phyloP scores from a whole-genome alignment of 2,888 invertebrate genomes.

The Eulithis testata region DNA sequence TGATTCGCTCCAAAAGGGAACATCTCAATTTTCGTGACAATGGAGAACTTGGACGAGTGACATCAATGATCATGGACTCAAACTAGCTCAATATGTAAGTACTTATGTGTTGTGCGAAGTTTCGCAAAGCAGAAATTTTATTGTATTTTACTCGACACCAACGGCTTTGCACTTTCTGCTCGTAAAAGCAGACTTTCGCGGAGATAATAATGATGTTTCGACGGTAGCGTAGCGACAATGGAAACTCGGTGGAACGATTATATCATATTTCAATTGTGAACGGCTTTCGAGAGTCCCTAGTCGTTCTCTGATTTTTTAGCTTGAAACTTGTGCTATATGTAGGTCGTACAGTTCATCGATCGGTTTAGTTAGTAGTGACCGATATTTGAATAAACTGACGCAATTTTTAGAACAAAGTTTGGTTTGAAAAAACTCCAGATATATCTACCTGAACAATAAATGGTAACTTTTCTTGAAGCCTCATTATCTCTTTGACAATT shows the following conservation, averaged over 20 bases:
- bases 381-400: too few species aligned
- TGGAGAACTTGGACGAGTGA: not conserved
- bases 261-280: conserved; percentile 65
- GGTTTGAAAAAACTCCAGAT: too few species aligned
- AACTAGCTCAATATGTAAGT: not conserved
- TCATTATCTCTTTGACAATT: too few species aligned
- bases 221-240: conserved; percentile 56
- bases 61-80: not conserved
- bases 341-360: not conserved
- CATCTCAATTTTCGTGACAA: conserved; percentile 46
- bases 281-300: conserved; percentile 51
- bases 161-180: conserved; percentile 69
- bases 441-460: too few species aligned
- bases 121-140: conserved; percentile 47
- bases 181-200: conserved; percentile 63
- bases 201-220: conserved; percentile 67
- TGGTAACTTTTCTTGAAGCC: too few species aligned
- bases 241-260: conserved; percentile 58
- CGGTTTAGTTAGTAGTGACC: conserved; percentile 1
- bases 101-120: not conserved
- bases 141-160: conserved; percentile 47
- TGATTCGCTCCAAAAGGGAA: conserved; percentile 12
- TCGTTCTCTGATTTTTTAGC: conserved; percentile 18
- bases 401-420: too few species aligned
- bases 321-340: conserved; percentile 7